phyloP scores from a whole-genome alignment of 2,888 invertebrate species.

The Sphecodes monilicornis region DNA sequence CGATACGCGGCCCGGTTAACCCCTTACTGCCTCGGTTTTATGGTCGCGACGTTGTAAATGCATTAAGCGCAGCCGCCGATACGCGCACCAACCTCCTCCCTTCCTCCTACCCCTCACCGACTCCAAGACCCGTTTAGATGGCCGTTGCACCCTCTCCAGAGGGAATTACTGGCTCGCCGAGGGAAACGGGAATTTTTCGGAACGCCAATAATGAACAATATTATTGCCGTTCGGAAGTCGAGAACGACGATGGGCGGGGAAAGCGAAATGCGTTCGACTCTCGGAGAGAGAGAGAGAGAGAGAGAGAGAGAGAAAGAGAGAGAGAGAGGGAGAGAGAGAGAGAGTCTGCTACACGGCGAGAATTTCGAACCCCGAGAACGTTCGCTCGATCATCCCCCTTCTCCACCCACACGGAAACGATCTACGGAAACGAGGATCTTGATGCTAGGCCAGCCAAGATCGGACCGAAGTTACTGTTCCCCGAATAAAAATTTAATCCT shows the following conservation, averaged over 20 bases:
- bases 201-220: conserved; percentile 20
- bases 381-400: not conserved
- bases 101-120: not conserved
- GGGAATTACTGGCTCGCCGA: conserved; percentile 25
- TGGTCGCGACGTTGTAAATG: conserved; percentile 66
- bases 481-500: conserved; percentile 2
- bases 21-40: conserved; percentile 66
- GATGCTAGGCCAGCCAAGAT: not conserved
- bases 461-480: not conserved
- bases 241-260: not conserved
- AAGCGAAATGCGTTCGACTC: not conserved
- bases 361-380: not conserved
- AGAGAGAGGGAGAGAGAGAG: too few relatives aligned
- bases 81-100: not conserved
- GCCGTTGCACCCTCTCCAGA: not conserved
- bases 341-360: not conserved
- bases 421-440: not conserved
- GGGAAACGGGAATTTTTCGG: conserved; percentile 20
- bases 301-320: too few relatives aligned
- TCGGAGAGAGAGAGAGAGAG: too few relatives aligned
- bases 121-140: not conserved
- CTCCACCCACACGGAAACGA: not conserved
- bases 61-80: conserved; percentile 51
- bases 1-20: conserved; percentile 65
- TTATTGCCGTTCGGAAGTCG: conserved; percentile 10